Evolutionary conservation across 1,140 invertebrate genomes (phyloP), one percentile per base, ranked within the genome.

Genomic region (Drosophila paulistorum): DNA sequence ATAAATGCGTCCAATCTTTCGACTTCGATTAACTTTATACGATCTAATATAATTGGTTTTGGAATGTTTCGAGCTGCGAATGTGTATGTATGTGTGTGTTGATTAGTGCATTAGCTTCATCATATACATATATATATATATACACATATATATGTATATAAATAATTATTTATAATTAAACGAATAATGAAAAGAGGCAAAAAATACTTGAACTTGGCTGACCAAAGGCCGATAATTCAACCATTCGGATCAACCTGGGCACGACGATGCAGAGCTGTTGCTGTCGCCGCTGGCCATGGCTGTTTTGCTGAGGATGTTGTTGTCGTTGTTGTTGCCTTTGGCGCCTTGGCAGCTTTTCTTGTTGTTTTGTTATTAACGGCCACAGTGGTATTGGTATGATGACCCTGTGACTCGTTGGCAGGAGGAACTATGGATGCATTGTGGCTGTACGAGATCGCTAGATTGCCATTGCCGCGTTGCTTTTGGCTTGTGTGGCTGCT

Each of bases 161-260:
- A 51, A 51, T 51, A 51, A 51, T 51, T 23, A 51, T 51, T 23
- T 23, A 51, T 23, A 23, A 23, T 51, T 10, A 6, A 51, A 51
- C 17, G 45, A 51, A 51, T 48, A 48, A 48, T 2, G 13, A 42
- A 48, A 48, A 20, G 9, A 14, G 7, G 2, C 0, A 14, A 48
- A 14, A 48, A 17, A 48, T 51, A 51, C 45, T 51, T 51, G 23
- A 23, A 23, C 45, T 51, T 11, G 45, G 9, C 17, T 51, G 17
- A 11, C 9, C 17, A 9, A 11, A 33, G 57, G 10, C 33, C 30
- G 26, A 35, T 11, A 51, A 33, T 54, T 90, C 78, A 91, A 63
- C 91, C 91, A 71, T 91, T 91, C 42, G 91, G 91, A 80, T 91
- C 91, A 35, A 91, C 89, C 65, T 91, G 86, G 48, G 89, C 81